phyloP scores from a whole-genome alignment of 2,797 vertebrate genomes.

The Melanotaenia boesemani region DNA sequence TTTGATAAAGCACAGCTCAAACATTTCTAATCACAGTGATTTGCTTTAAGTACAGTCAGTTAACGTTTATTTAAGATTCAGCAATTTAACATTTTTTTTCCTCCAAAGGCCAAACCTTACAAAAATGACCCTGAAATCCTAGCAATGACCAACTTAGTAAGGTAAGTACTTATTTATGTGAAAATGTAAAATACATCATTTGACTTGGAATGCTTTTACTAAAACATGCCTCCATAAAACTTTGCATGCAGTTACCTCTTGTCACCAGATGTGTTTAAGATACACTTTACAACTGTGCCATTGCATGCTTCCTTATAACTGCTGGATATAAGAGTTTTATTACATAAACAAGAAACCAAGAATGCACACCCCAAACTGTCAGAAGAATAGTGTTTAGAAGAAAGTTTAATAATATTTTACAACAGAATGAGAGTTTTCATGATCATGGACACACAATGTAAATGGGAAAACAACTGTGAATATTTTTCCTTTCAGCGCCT shows the following conservation, averaged over 20 bases:
- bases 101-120: constrained; percentile 95
- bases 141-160: constrained; percentile 99
- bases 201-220: too few relatives aligned
- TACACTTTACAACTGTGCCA: neutral
- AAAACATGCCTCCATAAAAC: too few relatives aligned
- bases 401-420: constrained; percentile 16
- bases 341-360: constrained; percentile 50
- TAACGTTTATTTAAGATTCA: neutral
- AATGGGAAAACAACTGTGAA: constrained; percentile 38
- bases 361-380: constrained; percentile 26
- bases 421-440: constrained; percentile 36
- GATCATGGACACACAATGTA: constrained; percentile 60
- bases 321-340: constrained; percentile 2
- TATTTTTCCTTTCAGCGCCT: constrained; percentile 88
- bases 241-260: neutral
- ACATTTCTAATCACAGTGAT: neutral
- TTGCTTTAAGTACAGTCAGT: neutral
- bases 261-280: neutral
- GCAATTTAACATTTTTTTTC: neutral
- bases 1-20: neutral
- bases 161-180: constrained; percentile 83
- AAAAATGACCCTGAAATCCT: constrained; percentile 99
- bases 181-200: neutral
- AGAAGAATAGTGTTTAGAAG: constrained; percentile 61
- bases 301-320: neutral